Evolutionary conservation across 23 tunicate species (phyloP).

Genomic region (Pegea sp.): DNA sequence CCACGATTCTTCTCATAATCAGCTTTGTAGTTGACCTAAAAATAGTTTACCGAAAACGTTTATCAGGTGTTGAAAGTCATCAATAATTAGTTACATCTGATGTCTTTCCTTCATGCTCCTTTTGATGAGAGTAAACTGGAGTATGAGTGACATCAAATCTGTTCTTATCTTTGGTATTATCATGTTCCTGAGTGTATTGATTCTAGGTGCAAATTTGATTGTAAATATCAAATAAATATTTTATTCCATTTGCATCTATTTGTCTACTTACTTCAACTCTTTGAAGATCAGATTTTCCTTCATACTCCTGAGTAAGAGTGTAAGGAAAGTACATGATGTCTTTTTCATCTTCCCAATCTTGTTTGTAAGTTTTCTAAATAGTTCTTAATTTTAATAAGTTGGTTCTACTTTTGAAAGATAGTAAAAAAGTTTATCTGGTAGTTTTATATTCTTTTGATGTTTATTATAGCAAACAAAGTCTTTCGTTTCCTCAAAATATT

Average conservation of each 20-base stretch:
- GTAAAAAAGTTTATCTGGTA: too few species aligned
- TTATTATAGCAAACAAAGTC: too few species aligned
- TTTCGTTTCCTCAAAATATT: too few species aligned
- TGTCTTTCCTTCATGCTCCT: slow-evolving; percentile 8
- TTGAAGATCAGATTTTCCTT: slow-evolving; percentile 23
- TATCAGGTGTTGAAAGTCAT: too few species aligned
- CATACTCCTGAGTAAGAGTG: slow-evolving; percentile 89
- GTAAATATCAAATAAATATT: too few species aligned
- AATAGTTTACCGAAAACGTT: too few species aligned
- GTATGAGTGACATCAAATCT: slow-evolving; percentile 42
- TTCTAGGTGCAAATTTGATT: too few species aligned
- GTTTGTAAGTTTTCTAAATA: slow-evolving; percentile 47
- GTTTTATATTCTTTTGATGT: too few species aligned
- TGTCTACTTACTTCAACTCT: too few species aligned
- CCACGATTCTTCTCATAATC: slow-evolving; percentile 7
- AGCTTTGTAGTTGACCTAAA: slow-evolving; percentile 14
- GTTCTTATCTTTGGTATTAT: slow-evolving; percentile 27
- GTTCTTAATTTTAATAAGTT: neutral
- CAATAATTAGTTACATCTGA: slow-evolving; percentile 51
- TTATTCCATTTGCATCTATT: too few species aligned
- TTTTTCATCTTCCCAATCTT: slow-evolving; percentile 71
- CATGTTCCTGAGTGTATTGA: slow-evolving; percentile 23
- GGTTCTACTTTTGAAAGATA: too few species aligned
- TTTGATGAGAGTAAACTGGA: slow-evolving; percentile 25
- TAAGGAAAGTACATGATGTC: slow-evolving; percentile 75